Conservation (phyloP, 1,140 invertebrate genomes). For the Drosophila teissieri region DNA sequence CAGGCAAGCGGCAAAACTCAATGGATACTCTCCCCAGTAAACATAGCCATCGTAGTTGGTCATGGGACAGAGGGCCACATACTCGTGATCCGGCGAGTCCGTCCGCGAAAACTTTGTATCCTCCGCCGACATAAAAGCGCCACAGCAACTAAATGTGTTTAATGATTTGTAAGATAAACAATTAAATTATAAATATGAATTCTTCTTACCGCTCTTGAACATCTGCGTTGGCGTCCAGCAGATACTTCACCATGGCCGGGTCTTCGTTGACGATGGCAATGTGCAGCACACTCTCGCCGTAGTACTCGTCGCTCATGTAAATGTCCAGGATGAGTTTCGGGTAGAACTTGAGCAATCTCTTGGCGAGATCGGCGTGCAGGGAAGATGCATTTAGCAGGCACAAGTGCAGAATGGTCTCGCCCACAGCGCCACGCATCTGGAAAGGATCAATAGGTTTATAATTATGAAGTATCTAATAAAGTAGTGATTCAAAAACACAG, state of each 20-base stretch:
- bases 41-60: conserved; percentile 99
- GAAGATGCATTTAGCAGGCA: conserved; percentile 96
- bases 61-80: conserved; percentile 92
- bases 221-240: conserved; percentile 96
- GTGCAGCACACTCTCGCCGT: conserved; percentile 96
- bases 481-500: too few species aligned
- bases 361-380: conserved; percentile 96
- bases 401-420: conserved; percentile 97
- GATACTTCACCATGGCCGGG: conserved; percentile 97
- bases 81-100: conserved; percentile 96
- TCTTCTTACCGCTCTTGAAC: conserved; percentile 90
- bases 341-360: conserved; percentile 94
- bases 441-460: background rate
- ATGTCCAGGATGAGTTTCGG: conserved; percentile 98
- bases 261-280: conserved; percentile 99
- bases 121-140: conserved; percentile 98
- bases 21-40: conserved; percentile 99
- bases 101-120: conserved; percentile 96
- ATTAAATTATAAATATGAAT: background rate
- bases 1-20: conserved; percentile 97
- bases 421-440: conserved; percentile 95
- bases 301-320: conserved; percentile 98
- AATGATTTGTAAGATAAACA: too few species aligned
- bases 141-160: conserved; percentile 87
- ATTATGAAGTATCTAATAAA: too few species aligned